These are phyloP conservation scores for Cirrhinus molitorella DNA, from an alignment of 2,797 vertebrate genomes.

Conservation along the genomic window DNA sequence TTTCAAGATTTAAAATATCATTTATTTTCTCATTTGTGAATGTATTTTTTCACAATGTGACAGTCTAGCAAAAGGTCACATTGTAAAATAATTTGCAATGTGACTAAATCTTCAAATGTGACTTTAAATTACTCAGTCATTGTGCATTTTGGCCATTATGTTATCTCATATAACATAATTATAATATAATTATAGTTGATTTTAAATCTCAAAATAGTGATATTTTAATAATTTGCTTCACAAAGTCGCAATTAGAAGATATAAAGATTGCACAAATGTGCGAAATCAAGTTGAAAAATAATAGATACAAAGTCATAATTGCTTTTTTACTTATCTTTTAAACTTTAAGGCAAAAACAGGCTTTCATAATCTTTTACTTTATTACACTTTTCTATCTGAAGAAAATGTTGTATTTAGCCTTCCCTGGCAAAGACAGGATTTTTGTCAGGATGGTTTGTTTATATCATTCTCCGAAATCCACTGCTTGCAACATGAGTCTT, in stretches of 20 bases:
- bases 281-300: neutral
- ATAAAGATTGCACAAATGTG: neutral
- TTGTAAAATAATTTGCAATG: neutral
- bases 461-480: conserved; percentile 50
- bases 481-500: conserved; percentile 55
- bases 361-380: conserved; percentile 1
- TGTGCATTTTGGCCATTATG: no score
- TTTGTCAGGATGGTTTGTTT: conserved; percentile 61
- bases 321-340: neutral
- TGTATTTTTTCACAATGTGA: neutral
- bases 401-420: conserved; percentile 14
- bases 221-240: neutral
- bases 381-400: conserved; percentile 20
- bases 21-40: neutral
- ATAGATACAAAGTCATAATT: neutral
- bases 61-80: neutral
- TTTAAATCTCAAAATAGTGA: neutral
- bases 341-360: neutral
- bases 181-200: no score
- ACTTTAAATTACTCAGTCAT: neutral
- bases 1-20: neutral
- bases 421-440: conserved; percentile 32
- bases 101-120: neutral
- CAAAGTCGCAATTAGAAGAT: neutral
- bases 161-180: no score